These are phyloP conservation scores for Megaceryle alcyon DNA, from an alignment of 2,797 vertebrate genomes.

Conservation along the genomic window DNA sequence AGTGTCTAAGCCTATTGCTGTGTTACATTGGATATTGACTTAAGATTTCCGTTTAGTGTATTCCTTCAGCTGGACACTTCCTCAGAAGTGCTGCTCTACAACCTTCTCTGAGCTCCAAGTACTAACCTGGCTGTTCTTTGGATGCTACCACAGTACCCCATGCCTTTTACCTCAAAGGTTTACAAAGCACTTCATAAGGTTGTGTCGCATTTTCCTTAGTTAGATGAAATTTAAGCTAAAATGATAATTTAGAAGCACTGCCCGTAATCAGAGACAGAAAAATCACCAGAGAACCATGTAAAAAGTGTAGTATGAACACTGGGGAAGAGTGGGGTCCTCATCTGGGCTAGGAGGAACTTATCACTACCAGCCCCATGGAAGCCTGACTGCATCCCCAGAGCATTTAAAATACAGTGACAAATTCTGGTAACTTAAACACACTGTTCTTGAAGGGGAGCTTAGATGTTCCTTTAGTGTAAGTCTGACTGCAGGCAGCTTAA, in stretches of 20 bases:
- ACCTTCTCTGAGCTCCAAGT: not conserved
- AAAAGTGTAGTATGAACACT: not conserved
- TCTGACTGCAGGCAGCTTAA: not conserved
- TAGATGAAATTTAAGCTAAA: not conserved
- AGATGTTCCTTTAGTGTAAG: not conserved
- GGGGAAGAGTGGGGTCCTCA: accelerated
- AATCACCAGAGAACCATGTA: not conserved
- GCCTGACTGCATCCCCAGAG: not conserved
- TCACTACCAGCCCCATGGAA: accelerated
- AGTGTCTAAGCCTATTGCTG: not conserved
- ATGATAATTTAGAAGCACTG: not conserved
- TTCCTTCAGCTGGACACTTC: not conserved
- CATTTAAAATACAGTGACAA: not conserved
- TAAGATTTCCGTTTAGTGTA: not conserved
- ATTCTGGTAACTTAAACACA: not conserved
- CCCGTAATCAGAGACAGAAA: not conserved
- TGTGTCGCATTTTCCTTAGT: not conserved
- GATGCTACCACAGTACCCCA: not conserved
- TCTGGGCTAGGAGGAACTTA: too few species aligned
- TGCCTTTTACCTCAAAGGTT: not conserved
- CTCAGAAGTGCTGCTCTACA: not conserved
- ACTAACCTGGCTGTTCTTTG: not conserved
- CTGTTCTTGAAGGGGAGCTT: not conserved
- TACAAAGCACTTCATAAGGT: not conserved
- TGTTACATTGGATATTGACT: not conserved